Evolutionary conservation across 2,888 invertebrate genomes (phyloP).

Genomic region (Drosophila emarginata): DNA sequence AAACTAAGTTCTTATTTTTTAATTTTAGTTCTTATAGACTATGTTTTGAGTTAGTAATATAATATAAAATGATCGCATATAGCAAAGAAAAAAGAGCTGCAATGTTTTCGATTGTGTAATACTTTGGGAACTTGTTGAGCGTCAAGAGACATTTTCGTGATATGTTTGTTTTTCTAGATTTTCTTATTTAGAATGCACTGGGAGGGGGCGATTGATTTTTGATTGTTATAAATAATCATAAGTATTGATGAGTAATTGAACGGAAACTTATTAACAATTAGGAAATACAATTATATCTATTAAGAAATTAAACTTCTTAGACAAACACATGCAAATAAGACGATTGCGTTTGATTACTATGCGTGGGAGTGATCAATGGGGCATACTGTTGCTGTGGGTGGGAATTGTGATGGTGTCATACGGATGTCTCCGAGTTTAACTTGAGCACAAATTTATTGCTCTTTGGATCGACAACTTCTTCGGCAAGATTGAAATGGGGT

Average conservation of each 20-base stretch:
- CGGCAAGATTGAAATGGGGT: conserved; percentile 97
- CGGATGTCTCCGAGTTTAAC: conserved; percentile 97
- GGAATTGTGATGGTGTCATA: conserved; percentile 86
- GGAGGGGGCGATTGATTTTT: conserved; percentile 49
- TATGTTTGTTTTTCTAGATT: conserved; percentile 69
- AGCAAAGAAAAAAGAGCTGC: conserved; percentile 42
- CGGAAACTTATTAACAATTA: background rate
- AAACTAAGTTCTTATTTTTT: background rate
- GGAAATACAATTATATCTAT: background rate
- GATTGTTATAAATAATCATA: conserved; percentile 19
- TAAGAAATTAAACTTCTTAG: conserved; percentile 47
- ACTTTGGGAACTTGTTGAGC: conserved; percentile 67
- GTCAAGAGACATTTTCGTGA: conserved; percentile 57
- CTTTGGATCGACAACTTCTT: conserved; percentile 98
- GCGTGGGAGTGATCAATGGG: conserved; percentile 72
- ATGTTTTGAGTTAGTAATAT: conserved; percentile 8
- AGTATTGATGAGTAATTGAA: background rate
- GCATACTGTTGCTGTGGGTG: conserved; percentile 35
- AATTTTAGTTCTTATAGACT: conserved; percentile 30
- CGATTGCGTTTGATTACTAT: conserved; percentile 81
- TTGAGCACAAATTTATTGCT: conserved; percentile 96
- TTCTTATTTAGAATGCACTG: conserved; percentile 63
- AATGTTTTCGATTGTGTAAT: conserved; percentile 61
- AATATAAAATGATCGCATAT: conserved; percentile 25
- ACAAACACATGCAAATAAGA: conserved; percentile 81